Evolutionary conservation across 2,797 vertebrate species (phyloP).

Genomic region (Synaphobranchus kaupii): DNA sequence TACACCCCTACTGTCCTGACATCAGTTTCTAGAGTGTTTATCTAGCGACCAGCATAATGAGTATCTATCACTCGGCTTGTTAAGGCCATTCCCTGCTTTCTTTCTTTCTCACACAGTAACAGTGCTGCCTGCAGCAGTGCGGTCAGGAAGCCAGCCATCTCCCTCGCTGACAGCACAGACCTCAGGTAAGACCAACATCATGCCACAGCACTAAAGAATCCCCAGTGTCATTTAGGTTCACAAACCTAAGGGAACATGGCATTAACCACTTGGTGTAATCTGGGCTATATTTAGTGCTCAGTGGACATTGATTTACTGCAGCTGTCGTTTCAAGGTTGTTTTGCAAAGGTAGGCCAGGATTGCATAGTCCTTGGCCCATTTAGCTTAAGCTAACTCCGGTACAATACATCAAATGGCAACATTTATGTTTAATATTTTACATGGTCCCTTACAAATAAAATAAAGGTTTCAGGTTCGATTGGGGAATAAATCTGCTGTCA

Average conservation of each 20-base stretch:
- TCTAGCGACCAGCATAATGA: not conserved
- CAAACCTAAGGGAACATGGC: not conserved
- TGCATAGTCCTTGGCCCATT: not conserved
- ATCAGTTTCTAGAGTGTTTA: not conserved
- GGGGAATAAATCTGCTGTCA: no score
- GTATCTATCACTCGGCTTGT: not conserved
- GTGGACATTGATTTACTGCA: not conserved
- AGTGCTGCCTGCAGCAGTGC: constrained; percentile 96
- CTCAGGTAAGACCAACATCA: constrained; percentile 71
- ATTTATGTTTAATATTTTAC: no score
- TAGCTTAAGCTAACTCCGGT: not conserved
- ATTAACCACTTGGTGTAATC: not conserved
- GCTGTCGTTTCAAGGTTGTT: not conserved
- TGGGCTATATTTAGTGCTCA: not conserved
- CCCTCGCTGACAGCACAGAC: constrained; percentile 96
- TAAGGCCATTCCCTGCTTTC: not conserved
- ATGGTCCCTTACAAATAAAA: no score
- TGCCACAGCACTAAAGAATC: not conserved
- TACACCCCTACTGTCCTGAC: not conserved
- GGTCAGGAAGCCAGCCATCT: constrained; percentile 96
- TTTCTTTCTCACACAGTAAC: constrained; percentile 75
- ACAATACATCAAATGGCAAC: not conserved
- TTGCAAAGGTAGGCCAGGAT: not conserved
- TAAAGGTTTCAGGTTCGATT: no score
- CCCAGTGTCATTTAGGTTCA: not conserved